These are phyloP conservation scores for Ondatra zibethicus DNA, from an alignment of 2,113 vertebrate genomes.

Conservation along the genomic window DNA sequence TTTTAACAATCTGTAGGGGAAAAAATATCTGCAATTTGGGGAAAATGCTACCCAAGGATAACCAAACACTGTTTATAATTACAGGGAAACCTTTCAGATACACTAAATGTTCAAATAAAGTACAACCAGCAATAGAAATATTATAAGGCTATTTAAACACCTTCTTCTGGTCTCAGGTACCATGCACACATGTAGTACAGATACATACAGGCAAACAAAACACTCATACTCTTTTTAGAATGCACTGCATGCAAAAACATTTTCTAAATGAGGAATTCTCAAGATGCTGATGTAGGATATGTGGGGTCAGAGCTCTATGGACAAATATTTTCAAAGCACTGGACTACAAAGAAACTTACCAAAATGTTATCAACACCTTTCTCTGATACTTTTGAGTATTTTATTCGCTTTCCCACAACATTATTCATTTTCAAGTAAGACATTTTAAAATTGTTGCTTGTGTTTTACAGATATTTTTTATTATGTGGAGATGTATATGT, in stretches of 20 bases:
- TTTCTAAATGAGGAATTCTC: slow-evolving; percentile 18
- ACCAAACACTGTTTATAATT: background rate
- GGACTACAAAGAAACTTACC: background rate
- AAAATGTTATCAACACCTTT: background rate
- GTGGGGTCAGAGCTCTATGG: background rate
- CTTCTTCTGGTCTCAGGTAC: background rate
- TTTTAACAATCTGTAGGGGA: background rate
- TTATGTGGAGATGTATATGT: background rate
- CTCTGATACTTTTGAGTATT: background rate
- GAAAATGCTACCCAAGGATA: background rate
- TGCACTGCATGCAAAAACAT: background rate
- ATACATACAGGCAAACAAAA: background rate
- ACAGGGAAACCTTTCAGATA: background rate
- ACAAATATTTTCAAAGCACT: background rate
- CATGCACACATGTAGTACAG: background rate
- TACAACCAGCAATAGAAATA: background rate
- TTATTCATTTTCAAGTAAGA: background rate
- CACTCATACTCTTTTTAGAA: background rate
- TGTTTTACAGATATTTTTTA: background rate
- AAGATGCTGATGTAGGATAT: background rate
- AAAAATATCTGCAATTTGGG: background rate
- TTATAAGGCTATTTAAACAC: background rate
- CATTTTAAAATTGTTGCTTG: background rate
- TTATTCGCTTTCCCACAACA: background rate
- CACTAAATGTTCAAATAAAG: background rate